Percentiles rank a stretch among this genome's conserved stretches.
Conservation (phyloP, 2,113 vertebrate genomes). For the Channa maculata region DNA sequence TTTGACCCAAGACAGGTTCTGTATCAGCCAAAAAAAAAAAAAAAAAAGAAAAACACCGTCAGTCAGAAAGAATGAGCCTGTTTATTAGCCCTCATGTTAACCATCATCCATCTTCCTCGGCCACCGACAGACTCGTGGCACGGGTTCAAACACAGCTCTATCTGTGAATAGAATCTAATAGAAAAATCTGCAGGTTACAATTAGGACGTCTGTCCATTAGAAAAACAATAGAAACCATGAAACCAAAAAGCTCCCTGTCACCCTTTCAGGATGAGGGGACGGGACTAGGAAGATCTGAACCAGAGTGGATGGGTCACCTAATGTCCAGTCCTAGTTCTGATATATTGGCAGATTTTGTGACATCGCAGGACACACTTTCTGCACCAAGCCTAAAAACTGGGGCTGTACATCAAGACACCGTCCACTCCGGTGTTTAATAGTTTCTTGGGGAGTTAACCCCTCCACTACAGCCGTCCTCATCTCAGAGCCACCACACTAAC, state of each 20-base stretch:
- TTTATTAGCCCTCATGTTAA: constrained; percentile 81
- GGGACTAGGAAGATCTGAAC: constrained; percentile 37
- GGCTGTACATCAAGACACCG: not conserved
- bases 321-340: constrained; percentile 1
- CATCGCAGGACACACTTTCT: not conserved
- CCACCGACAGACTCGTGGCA: constrained; percentile 69
- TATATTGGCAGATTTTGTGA: not conserved
- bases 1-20: not conserved
- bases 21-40: not conserved
- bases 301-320: not conserved
- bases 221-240: constrained; percentile 76
- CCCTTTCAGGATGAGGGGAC: constrained; percentile 22
- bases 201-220: constrained; percentile 71
- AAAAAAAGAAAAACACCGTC: constrained; percentile 16
- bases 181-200: constrained; percentile 80
- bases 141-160: constrained; percentile 70
- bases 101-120: constrained; percentile 60
- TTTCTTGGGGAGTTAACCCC: constrained; percentile 10
- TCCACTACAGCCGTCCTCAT: constrained; percentile 30
- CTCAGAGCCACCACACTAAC: constrained; percentile 13
- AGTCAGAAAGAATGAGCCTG: constrained; percentile 76
- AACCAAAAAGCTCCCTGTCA: constrained; percentile 44
- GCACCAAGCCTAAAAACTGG: not conserved
- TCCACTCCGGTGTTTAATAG: constrained; percentile 19
- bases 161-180: constrained; percentile 78